A percentile compares a stretch with the other conserved stretches of the same genome.
Conservation (phyloP, 2,888 invertebrate genomes). For the Phoenoteleia sp. region DNA sequence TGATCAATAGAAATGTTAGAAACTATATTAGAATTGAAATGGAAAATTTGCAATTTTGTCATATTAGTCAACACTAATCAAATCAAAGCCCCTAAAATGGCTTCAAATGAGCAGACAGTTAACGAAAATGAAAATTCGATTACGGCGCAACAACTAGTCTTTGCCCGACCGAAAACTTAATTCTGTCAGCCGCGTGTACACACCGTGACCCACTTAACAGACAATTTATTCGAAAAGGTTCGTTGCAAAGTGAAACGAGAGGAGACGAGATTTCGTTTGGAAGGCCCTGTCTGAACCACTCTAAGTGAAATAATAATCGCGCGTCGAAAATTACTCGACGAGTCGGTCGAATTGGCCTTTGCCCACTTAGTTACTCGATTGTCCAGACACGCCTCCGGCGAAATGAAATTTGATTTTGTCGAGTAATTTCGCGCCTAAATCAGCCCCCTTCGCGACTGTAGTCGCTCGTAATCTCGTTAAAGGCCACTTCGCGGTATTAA, state of each 20-base stretch:
- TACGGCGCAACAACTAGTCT: slow-evolving; percentile 52
- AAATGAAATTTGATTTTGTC: slow-evolving; percentile 86
- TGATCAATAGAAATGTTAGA: no score
- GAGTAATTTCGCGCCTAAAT: slow-evolving; percentile 86
- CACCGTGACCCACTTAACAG: slow-evolving; percentile 57
- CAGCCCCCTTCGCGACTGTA: slow-evolving; percentile 78
- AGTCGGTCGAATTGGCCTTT: slow-evolving; percentile 84
- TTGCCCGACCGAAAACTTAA: slow-evolving; percentile 13
- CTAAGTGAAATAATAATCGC: slow-evolving; percentile 85
- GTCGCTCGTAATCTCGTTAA: slow-evolving; percentile 83
- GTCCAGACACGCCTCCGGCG: slow-evolving; percentile 86
- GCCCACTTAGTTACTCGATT: slow-evolving; percentile 85
- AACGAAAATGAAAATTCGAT: slow-evolving; percentile 59
- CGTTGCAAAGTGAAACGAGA: slow-evolving; percentile 14
- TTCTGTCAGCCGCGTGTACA: slow-evolving; percentile 22
- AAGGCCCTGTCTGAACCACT: slow-evolving; percentile 46
- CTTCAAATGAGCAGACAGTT: slow-evolving; percentile 51
- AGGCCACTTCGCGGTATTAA: slow-evolving; percentile 82
- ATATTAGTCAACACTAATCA: slow-evolving; percentile 28
- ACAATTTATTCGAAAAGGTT: slow-evolving; percentile 57
- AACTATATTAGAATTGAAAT: slow-evolving; percentile 35
- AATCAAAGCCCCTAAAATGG: slow-evolving; percentile 43
- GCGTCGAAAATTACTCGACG: slow-evolving; percentile 85
- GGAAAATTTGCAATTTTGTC: slow-evolving; percentile 36
- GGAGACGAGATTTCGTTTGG: slow-evolving; percentile 14